A percentile compares a stretch with the other conserved stretches of the same genome.
These are phyloP conservation scores for Campopleginae sp. DNA, from an alignment of 2,888 invertebrate genomes.

Conservation along the genomic window DNA sequence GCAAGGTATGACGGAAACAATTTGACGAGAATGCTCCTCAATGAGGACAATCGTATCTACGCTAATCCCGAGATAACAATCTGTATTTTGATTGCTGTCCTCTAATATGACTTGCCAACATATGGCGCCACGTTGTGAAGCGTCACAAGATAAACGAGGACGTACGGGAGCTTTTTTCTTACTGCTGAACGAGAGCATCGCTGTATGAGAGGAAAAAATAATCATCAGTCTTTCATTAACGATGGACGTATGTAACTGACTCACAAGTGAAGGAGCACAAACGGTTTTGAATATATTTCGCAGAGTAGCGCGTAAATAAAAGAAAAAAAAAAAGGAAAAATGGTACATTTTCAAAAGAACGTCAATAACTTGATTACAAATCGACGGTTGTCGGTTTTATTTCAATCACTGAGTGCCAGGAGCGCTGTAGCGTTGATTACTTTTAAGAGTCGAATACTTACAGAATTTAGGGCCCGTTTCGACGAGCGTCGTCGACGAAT, in stretches of 20 bases:
- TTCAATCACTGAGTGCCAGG: too few relatives aligned
- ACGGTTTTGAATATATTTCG: not conserved
- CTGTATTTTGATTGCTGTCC: conserved; percentile 89
- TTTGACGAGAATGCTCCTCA: conserved; percentile 92
- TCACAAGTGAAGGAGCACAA: not conserved
- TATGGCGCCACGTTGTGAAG: conserved; percentile 90
- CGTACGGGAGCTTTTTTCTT: conserved; percentile 92
- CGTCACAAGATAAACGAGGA: conserved; percentile 90
- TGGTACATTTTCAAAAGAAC: too few relatives aligned
- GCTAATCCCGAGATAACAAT: conserved; percentile 94
- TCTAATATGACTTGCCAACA: conserved; percentile 93
- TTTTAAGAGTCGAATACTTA: conserved; percentile 84
- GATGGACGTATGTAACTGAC: too few relatives aligned
- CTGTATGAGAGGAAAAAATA: conserved; percentile 83
- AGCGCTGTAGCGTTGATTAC: not conserved
- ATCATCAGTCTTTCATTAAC: not conserved
- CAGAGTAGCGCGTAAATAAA: not conserved
- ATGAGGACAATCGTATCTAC: conserved; percentile 94
- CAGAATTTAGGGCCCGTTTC: conserved; percentile 95
- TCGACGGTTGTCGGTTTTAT: too few relatives aligned
- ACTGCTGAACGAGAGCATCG: conserved; percentile 91
- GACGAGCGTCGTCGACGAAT: conserved; percentile 91
- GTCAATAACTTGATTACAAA: not conserved
- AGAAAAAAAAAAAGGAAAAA: too few relatives aligned
- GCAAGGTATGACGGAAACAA: conserved; percentile 94